Evolutionary conservation across 2,113 vertebrate species (phyloP), one percentile per base, ranked within the genome.

Genomic region (Typhlomys cinereus): DNA sequence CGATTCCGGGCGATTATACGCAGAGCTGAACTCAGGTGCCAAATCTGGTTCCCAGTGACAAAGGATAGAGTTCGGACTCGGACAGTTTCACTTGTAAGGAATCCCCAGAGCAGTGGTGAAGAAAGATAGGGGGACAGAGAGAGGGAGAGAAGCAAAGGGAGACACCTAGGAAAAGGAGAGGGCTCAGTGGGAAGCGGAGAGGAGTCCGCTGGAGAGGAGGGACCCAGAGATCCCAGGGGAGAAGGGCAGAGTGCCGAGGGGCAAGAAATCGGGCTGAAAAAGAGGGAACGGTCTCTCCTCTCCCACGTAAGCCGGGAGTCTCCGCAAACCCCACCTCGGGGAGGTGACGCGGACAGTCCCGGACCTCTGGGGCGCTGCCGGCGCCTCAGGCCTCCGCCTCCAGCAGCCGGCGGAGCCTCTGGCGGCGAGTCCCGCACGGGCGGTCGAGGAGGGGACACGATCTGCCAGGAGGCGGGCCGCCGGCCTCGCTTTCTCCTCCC

Each of bases 401-500:
- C 27, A 0, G 70, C 71, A 39, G 79, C 46, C 62, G 4, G 73
- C 61, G 46, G 83, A 85, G 90, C 80, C 90, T 92, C 74, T 1
- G 83, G 64, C 93, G 10, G 36, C 4, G 59, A 90, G 89, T 84
- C 90, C 79, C 44, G 75, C 94, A 87, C 84, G 0, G n/a, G 90
- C 67, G 17, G 86, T 88, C 20, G 57, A 82, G 94, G 71, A 67
- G 85, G 44, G 85, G 90, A 85, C 57, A 23, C 39, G 31, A 50
- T 76, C 88, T 91, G 83, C 66, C 50, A 95, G 88, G 95, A 88
- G 95, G 96, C 95, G 96, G 94, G 84, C 73, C 93, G 73, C 92
- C 69, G 73, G 31, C 86, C 91, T 8, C 29, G 70, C 50, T 94
- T 92, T 95, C 96, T 79, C 96, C 95, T 89, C 96, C 95, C 95